Conservation (phyloP, 2,113 vertebrate genomes). For the Micromys minutus region DNA sequence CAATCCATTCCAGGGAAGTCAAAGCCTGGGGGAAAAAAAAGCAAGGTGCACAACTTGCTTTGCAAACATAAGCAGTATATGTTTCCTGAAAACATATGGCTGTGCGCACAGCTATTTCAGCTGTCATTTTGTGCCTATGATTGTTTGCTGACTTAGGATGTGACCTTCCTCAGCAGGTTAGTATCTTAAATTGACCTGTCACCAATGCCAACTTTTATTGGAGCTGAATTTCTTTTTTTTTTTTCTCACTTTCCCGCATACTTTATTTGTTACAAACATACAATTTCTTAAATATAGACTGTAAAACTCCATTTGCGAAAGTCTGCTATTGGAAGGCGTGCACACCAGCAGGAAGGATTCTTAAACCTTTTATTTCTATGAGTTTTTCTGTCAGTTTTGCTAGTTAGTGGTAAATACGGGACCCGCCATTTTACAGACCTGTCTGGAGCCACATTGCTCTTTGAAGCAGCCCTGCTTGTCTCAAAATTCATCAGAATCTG, state of each 20-base stretch:
- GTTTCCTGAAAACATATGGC: background rate
- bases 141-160: background rate
- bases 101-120: background rate
- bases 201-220: background rate
- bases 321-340: conserved; percentile 89
- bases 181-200: conserved; percentile 3
- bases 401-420: conserved; percentile 88
- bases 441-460: conserved; percentile 77
- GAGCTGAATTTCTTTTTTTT: no score
- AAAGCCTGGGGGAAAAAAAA: background rate
- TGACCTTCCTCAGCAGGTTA: background rate
- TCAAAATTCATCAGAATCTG: conserved; percentile 69
- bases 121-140: background rate
- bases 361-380: conserved; percentile 67
- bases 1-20: background rate
- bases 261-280: conserved; percentile 94
- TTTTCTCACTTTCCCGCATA: conserved; percentile 91
- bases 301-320: conserved; percentile 93
- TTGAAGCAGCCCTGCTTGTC: conserved; percentile 81
- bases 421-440: conserved; percentile 84
- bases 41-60: background rate
- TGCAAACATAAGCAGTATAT: background rate
- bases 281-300: conserved; percentile 93
- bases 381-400: conserved; percentile 81
- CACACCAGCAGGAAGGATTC: conserved; percentile 86